These are phyloP conservation scores for Thera britannica DNA, from an alignment of 2,888 invertebrate genomes.

Conservation along the genomic window DNA sequence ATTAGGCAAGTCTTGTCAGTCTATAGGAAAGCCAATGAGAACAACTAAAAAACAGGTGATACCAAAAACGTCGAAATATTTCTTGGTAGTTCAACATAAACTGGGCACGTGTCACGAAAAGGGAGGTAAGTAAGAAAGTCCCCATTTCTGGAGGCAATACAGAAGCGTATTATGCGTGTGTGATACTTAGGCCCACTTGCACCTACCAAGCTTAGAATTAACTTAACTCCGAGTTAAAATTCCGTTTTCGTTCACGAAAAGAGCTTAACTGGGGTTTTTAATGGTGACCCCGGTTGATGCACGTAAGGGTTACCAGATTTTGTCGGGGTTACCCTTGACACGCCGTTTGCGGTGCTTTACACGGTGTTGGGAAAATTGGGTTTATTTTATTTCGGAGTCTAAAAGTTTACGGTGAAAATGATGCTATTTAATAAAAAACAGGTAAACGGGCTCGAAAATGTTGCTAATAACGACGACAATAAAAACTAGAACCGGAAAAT, in stretches of 20 bases:
- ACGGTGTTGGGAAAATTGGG: slow-evolving; percentile 48
- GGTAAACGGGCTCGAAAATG: neutral
- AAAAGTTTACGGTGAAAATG: slow-evolving; percentile 15
- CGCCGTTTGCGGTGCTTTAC: slow-evolving; percentile 75
- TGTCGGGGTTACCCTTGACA: slow-evolving; percentile 73
- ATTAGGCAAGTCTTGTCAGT: too few species aligned
- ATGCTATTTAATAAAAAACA: slow-evolving; percentile 2
- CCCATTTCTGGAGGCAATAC: slow-evolving; percentile 76
- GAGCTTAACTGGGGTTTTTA: neutral
- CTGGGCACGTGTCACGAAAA: slow-evolving; percentile 67
- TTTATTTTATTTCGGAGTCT: slow-evolving; percentile 48
- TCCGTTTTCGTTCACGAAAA: neutral
- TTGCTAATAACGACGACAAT: neutral
- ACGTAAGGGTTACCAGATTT: slow-evolving; percentile 56
- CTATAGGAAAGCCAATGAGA: neutral
- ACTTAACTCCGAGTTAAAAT: neutral
- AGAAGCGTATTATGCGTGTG: slow-evolving; percentile 64
- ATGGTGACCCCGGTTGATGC: neutral
- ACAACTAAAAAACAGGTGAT: neutral
- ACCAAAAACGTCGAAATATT: slow-evolving; percentile 7
- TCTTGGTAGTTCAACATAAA: slow-evolving; percentile 38
- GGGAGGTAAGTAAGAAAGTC: slow-evolving; percentile 73
- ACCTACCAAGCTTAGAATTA: neutral
- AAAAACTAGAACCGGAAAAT: neutral
- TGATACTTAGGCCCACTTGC: slow-evolving; percentile 59